Evolutionary conservation across 2,797 vertebrate genomes (phyloP).

Genomic region (Oceanodroma leucorhoa): DNA sequence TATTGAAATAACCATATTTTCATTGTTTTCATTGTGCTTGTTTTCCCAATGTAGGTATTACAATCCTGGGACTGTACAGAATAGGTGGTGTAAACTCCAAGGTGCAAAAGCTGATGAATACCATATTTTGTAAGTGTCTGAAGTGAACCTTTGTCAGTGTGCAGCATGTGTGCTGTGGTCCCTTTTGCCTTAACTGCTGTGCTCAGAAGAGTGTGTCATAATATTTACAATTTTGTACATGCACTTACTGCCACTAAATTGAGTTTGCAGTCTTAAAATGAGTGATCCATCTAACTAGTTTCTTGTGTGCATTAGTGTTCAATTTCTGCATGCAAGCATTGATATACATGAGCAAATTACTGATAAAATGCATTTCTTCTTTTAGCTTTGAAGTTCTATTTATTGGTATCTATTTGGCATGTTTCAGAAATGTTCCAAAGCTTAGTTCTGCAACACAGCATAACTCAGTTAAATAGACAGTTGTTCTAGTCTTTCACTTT

Average conservation of each 20-base stretch:
- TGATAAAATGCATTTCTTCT: background rate
- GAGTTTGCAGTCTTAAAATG: background rate
- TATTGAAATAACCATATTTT: background rate
- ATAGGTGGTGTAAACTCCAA: conserved; percentile 98
- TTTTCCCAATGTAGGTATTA: conserved; percentile 81
- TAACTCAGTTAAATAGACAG: background rate
- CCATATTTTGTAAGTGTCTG: conserved; percentile 89
- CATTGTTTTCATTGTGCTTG: background rate
- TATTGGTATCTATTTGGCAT: background rate
- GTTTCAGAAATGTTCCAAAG: background rate
- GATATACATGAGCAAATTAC: background rate
- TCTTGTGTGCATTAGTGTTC: background rate
- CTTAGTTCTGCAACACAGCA: background rate
- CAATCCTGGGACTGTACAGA: conserved; percentile 92
- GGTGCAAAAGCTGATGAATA: conserved; percentile 96
- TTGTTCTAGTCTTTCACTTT: background rate
- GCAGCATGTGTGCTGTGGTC: background rate
- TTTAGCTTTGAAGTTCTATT: background rate
- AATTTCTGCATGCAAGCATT: background rate
- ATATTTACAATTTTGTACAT: background rate
- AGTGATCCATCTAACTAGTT: background rate
- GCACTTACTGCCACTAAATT: background rate
- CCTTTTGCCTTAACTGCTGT: background rate
- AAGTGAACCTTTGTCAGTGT: background rate
- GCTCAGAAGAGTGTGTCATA: background rate